These are phyloP conservation scores for Achlya flavicornis DNA, from an alignment of 2,888 invertebrate species.

Conservation along the genomic window DNA sequence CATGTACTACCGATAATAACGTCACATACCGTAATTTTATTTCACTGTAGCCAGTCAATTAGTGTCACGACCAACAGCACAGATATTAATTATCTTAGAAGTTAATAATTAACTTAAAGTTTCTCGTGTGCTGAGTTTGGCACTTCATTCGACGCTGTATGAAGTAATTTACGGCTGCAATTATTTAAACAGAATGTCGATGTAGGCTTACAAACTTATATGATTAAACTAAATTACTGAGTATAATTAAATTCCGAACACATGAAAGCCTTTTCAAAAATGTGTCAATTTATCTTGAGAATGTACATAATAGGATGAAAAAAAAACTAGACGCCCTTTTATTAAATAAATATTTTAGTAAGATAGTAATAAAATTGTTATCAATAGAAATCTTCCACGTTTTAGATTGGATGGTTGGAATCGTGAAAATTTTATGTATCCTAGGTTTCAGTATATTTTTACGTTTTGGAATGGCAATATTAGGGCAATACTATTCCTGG, in stretches of 20 bases:
- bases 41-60: slow-evolving; percentile 27
- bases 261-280: background rate
- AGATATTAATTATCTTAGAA: slow-evolving; percentile 73
- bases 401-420: too few species aligned
- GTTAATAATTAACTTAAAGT: slow-evolving; percentile 76
- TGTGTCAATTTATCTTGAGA: background rate
- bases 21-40: slow-evolving; percentile 17
- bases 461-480: too few species aligned
- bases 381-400: too few species aligned
- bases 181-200: slow-evolving; percentile 50
- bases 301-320: background rate
- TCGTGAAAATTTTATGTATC: too few species aligned
- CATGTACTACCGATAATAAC: background rate
- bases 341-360: too few species aligned
- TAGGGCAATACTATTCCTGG: too few species aligned
- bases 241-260: slow-evolving; percentile 26
- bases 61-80: slow-evolving; percentile 50
- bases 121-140: slow-evolving; percentile 66
- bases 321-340: too few species aligned
- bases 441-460: too few species aligned
- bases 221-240: slow-evolving; percentile 31
- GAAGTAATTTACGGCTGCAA: slow-evolving; percentile 64
- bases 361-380: too few species aligned
- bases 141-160: slow-evolving; percentile 58
- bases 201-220: slow-evolving; percentile 41